A percentile compares a stretch with the other conserved stretches of the same genome.
These are phyloP conservation scores for Megaustenia siamemsis DNA, from an alignment of 2,888 invertebrate species.

Conservation along the genomic window DNA sequence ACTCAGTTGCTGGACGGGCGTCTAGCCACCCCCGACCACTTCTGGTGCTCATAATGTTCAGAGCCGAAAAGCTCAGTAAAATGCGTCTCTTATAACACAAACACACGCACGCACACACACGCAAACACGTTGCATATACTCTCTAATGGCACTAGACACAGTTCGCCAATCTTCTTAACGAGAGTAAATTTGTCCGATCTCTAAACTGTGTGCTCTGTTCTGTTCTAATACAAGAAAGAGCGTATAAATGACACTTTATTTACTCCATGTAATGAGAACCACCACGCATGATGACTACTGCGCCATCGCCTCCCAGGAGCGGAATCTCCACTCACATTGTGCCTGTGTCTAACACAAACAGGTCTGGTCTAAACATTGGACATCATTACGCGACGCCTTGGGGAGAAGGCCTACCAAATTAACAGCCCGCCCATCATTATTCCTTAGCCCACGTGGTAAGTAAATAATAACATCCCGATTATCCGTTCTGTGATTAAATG, in stretches of 20 bases:
- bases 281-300: slow-evolving; percentile 6
- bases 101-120: neutral
- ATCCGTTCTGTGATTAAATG: slow-evolving; percentile 28
- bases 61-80: no score
- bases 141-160: slow-evolving; percentile 24
- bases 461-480: slow-evolving; percentile 38
- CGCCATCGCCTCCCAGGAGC: neutral
- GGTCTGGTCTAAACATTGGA: slow-evolving; percentile 32
- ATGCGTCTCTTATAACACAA: no score
- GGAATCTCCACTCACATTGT: slow-evolving; percentile 19
- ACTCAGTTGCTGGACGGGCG: no score
- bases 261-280: slow-evolving; percentile 40
- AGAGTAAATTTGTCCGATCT: slow-evolving; percentile 29
- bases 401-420: slow-evolving; percentile 31
- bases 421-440: slow-evolving; percentile 39
- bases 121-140: neutral
- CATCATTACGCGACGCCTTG: slow-evolving; percentile 45
- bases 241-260: slow-evolving; percentile 26
- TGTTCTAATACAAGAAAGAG: slow-evolving; percentile 24
- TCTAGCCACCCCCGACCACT: no score
- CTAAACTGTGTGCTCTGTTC: slow-evolving; percentile 33
- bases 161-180: neutral
- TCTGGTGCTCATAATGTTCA: no score
- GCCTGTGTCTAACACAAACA: slow-evolving; percentile 37
- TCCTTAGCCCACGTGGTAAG: slow-evolving; percentile 31